A percentile compares a stretch with the other conserved stretches of the same genome.
Conservation (phyloP, 1,140 invertebrate genomes). For the Linepithema humile region DNA sequence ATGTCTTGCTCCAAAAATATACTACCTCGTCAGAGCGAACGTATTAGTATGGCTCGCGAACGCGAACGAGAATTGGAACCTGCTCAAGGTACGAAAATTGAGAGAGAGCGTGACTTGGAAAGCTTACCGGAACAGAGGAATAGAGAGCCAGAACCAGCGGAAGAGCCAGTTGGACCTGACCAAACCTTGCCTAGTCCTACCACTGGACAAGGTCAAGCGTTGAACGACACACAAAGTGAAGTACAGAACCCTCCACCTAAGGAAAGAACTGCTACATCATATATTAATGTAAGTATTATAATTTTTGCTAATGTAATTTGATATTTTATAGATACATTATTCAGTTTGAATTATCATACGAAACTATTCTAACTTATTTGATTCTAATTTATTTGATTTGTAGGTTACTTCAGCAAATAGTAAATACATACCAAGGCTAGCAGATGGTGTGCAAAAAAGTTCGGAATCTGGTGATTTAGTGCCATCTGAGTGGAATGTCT, state of each 20-base stretch:
- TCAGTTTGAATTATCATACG: neutral
- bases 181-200: conserved; percentile 85
- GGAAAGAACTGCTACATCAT: conserved; percentile 86
- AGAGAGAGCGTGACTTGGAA: conserved; percentile 79
- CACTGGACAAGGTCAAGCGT: conserved; percentile 79
- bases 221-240: conserved; percentile 79
- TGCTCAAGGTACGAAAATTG: conserved; percentile 78
- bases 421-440: conserved; percentile 89
- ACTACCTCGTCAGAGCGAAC: conserved; percentile 78
- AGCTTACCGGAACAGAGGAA: conserved; percentile 80
- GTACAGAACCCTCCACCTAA: conserved; percentile 81
- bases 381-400: conserved; percentile 59
- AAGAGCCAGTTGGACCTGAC: conserved; percentile 86
- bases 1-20: conserved; percentile 76
- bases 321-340: neutral
- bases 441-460: conserved; percentile 84
- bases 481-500: conserved; percentile 91
- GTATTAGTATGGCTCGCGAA: conserved; percentile 75
- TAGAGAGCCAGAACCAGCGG: conserved; percentile 85
- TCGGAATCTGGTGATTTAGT: conserved; percentile 85
- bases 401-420: conserved; percentile 82
- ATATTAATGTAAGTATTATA: conserved; percentile 85
- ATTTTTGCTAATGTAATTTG: neutral
- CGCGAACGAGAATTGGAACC: conserved; percentile 73
- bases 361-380: too few relatives aligned